Conservation (phyloP, 2,888 invertebrate species). For the Caenorhabditis plicata region DNA sequence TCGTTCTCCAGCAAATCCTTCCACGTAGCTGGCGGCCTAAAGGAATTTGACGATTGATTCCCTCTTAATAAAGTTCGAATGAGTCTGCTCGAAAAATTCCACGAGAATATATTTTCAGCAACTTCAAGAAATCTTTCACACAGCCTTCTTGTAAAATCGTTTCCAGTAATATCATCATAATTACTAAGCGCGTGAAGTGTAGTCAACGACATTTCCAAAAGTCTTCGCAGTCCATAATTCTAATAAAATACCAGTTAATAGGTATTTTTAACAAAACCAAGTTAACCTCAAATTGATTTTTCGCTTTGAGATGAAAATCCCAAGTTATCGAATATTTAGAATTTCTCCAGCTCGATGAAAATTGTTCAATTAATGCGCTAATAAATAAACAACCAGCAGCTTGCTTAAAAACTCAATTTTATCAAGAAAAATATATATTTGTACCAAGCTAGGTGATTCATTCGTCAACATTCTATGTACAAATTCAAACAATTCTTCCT, state of each 20-base stretch:
- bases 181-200: conserved; percentile 69
- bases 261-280: neutral
- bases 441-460: conserved; percentile 74
- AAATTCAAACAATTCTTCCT: conserved; percentile 70
- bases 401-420: conserved; percentile 71
- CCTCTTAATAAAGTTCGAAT: conserved; percentile 54
- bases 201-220: conserved; percentile 77
- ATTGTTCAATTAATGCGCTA: conserved; percentile 82
- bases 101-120: conserved; percentile 78
- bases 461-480: conserved; percentile 78
- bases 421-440: conserved; percentile 42
- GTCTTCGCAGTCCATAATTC: conserved; percentile 76
- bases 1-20: conserved; percentile 78
- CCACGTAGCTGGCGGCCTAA: conserved; percentile 75
- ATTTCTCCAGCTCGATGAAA: conserved; percentile 81
- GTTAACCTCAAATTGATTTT: conserved; percentile 79
- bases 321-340: conserved; percentile 84
- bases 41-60: conserved; percentile 49
- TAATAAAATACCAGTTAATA: conserved; percentile 6
- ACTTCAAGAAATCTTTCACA: conserved; percentile 66
- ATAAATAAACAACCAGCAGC: conserved; percentile 82
- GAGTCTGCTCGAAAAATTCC: conserved; percentile 73
- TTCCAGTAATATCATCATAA: conserved; percentile 36
- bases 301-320: conserved; percentile 83
- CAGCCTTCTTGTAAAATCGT: conserved; percentile 35